Percentiles rank a stretch among this genome's conserved stretches.
Conservation (phyloP, 2,797 vertebrate genomes). For the Oreochromis mossambicus region DNA sequence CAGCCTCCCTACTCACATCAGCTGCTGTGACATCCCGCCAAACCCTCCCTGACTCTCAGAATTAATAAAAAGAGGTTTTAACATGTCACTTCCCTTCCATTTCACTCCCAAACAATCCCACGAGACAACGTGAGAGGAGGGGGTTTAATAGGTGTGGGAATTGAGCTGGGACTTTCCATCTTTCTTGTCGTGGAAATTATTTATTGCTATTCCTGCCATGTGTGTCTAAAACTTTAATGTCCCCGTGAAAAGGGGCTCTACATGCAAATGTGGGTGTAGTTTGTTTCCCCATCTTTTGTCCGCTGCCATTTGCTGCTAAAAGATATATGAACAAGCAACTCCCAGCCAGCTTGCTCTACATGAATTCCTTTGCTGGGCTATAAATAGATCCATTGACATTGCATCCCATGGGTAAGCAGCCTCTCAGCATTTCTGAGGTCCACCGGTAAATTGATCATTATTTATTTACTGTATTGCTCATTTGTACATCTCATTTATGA, state of each 20-base stretch:
- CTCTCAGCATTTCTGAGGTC: conserved; percentile 67
- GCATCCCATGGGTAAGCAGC: conserved; percentile 67
- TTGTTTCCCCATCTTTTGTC: background rate
- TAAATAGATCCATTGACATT: conserved; percentile 73
- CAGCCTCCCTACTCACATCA: conserved; percentile 4
- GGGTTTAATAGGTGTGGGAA: conserved; percentile 9
- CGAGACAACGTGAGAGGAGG: background rate
- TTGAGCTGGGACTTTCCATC: conserved; percentile 31
- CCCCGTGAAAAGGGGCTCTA: conserved; percentile 48
- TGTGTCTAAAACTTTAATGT: conserved; percentile 62
- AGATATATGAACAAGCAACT: conserved; percentile 52
- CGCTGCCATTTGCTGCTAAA: conserved; percentile 49
- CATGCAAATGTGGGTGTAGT: conserved; percentile 59
- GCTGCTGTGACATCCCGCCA: conserved; percentile 6
- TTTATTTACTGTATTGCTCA: conserved; percentile 52
- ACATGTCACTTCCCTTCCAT: conserved; percentile 37
- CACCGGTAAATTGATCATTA: conserved; percentile 65
- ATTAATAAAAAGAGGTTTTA: conserved; percentile 52
- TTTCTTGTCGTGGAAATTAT: conserved; percentile 57
- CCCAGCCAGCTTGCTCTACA: conserved; percentile 36
- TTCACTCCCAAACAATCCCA: conserved; percentile 43
- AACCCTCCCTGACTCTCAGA: background rate
- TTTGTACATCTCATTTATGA: conserved; percentile 34
- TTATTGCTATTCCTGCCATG: conserved; percentile 48
- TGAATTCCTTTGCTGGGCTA: conserved; percentile 52